These are phyloP conservation scores for Oscarella lobularis DNA, from an alignment of 37 sponge, comb jelly and placozoan genomes.

Conservation along the genomic window DNA sequence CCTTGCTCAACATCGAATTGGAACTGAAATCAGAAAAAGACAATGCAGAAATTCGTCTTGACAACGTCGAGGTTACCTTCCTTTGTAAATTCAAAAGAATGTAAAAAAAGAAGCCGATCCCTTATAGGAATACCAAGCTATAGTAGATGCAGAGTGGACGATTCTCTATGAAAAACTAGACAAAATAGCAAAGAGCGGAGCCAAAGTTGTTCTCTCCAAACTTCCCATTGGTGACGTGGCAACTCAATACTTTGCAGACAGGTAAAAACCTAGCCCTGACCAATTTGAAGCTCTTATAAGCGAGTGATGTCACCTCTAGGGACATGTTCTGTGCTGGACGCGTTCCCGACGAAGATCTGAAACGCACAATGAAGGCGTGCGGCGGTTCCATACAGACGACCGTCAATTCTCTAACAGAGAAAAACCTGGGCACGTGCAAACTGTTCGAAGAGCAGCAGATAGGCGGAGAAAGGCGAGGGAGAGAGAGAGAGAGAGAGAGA, in stretches of 20 bases:
- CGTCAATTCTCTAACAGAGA: conserved; percentile 43
- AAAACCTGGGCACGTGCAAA: conserved; percentile 77
- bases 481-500: too few species aligned
- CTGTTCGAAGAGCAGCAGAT: conserved; percentile 96
- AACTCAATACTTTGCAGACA: conserved; percentile 99
- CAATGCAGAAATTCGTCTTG: conserved; percentile 93
- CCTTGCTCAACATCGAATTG: conserved; percentile 87
- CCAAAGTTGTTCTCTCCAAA: conserved; percentile 97
- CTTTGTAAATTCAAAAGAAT: neutral
- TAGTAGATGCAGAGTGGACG: conserved; percentile 97
- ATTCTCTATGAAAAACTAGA: conserved; percentile 95
- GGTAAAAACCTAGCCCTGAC: conserved; percentile 23
- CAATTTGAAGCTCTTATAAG: neutral
- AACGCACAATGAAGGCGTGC: conserved; percentile 94
- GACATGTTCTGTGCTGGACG: conserved; percentile 99
- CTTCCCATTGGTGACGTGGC: conserved; percentile 99
- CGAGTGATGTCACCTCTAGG: conserved; percentile 21
- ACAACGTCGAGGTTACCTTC: conserved; percentile 98
- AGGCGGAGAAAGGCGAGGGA: conserved; percentile 93
- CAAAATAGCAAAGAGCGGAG: conserved; percentile 79
- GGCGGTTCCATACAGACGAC: conserved; percentile 96
- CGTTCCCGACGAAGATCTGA: conserved; percentile 85
- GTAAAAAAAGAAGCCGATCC: neutral
- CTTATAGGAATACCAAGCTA: conserved; percentile 81
- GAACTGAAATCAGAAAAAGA: conserved; percentile 94